These are phyloP conservation scores for Bugulina stolonifera DNA, from an alignment of 2,888 invertebrate genomes.

Conservation along the genomic window DNA sequence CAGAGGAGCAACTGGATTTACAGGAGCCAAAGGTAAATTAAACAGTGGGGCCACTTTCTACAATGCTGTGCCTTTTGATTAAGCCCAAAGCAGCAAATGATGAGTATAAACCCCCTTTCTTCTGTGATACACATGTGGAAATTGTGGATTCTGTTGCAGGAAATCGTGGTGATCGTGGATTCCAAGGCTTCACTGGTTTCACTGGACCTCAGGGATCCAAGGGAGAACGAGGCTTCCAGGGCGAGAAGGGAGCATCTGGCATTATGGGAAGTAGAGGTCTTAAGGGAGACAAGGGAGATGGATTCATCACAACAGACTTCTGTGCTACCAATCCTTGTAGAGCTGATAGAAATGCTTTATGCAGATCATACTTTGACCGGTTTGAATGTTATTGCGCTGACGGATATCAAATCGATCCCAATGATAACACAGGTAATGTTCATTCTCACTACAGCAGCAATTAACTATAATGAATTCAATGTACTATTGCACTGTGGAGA, in stretches of 20 bases:
- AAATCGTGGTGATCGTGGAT: not conserved
- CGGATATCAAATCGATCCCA: not conserved
- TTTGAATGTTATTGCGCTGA: conserved; percentile 13
- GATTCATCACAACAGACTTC: not conserved
- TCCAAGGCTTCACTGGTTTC: not conserved
- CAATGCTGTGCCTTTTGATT: no score
- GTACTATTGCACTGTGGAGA: no score
- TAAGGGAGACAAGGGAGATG: conserved; percentile 19
- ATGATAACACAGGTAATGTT: not conserved
- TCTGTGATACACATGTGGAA: no score
- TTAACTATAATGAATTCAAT: no score
- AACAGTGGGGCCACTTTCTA: no score
- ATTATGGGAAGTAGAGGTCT: not conserved
- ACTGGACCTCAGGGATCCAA: not conserved
- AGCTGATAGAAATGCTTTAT: not conserved
- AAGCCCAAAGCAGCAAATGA: no score
- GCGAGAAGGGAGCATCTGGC: conserved; percentile 12
- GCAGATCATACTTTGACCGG: not conserved
- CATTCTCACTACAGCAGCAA: not conserved
- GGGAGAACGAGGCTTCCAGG: not conserved
- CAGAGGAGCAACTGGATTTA: not conserved
- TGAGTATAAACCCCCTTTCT: no score
- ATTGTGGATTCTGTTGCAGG: no score
- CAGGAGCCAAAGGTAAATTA: not conserved
- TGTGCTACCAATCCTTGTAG: not conserved